Evolutionary conservation across 2,888 invertebrate genomes (phyloP).

Genomic region (Eupithecia pulchellata): DNA sequence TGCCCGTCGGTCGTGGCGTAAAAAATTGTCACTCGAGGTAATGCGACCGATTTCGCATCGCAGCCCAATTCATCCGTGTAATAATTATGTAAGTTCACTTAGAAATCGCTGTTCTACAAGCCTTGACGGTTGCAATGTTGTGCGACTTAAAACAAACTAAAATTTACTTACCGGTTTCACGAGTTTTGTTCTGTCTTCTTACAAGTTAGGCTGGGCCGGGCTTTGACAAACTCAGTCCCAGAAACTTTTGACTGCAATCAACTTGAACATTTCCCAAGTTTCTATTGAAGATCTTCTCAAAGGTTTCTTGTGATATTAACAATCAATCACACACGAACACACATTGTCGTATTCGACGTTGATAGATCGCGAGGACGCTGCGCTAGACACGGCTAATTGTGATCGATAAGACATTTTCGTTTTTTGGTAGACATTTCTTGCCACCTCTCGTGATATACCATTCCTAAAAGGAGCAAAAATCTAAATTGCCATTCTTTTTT

Average conservation of each 20-base stretch:
- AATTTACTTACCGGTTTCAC: not conserved
- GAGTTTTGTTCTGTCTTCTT: not conserved
- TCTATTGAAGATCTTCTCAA: conserved; percentile 31
- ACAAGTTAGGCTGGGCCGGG: not conserved
- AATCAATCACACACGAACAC: conserved; percentile 57
- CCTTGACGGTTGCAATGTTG: not conserved
- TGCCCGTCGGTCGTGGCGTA: conserved; percentile 49
- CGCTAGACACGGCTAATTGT: conserved; percentile 53
- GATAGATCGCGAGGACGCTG: conserved; percentile 55
- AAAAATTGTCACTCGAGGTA: conserved; percentile 59
- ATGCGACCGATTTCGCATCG: conserved; percentile 56
- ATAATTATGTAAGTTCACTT: conserved; percentile 45
- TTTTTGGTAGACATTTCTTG: conserved; percentile 28
- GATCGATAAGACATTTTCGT: conserved; percentile 51
- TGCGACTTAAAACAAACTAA: not conserved
- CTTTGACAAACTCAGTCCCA: conserved; percentile 17
- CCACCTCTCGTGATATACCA: not conserved
- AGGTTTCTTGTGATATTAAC: conserved; percentile 50
- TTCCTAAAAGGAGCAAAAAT: not conserved
- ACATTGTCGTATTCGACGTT: conserved; percentile 53
- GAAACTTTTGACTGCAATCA: conserved; percentile 27
- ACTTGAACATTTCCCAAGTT: conserved; percentile 24
- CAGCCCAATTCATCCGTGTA: conserved; percentile 51
- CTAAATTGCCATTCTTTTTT: conserved; percentile 2
- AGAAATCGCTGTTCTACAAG: conserved; percentile 17